Evolutionary conservation across 2,113 vertebrate genomes (phyloP).

Genomic region (Mesitornis unicolor): DNA sequence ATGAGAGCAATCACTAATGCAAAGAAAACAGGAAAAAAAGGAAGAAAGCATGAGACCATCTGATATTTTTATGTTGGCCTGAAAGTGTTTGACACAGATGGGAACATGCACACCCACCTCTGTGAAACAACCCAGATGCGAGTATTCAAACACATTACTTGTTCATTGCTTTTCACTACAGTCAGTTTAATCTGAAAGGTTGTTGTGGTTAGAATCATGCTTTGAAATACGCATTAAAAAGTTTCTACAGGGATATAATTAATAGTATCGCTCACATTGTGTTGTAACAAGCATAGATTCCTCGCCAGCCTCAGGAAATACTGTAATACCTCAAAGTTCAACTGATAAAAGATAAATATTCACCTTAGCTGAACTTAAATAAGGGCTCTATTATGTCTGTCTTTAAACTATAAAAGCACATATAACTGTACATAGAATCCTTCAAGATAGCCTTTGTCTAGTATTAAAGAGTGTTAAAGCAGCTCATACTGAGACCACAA

Average conservation of each 20-base stretch:
- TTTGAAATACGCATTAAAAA: not conserved
- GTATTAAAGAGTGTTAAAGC: constrained; percentile 30
- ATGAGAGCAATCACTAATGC: not conserved
- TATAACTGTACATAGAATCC: not conserved
- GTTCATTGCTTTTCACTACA: not conserved
- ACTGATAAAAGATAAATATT: not conserved
- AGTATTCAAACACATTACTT: not conserved
- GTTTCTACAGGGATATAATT: not conserved
- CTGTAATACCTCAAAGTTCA: not conserved
- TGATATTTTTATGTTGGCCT: not conserved
- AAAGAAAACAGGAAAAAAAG: not conserved
- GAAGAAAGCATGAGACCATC: not conserved
- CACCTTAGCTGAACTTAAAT: not conserved
- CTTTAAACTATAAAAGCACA: not conserved
- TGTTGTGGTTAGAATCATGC: not conserved
- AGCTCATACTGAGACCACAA: constrained; percentile 6
- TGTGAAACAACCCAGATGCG: not conserved
- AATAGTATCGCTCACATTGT: not conserved
- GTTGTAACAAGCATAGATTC: not conserved
- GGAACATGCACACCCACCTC: not conserved
- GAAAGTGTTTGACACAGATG: not conserved
- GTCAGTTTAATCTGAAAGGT: not conserved
- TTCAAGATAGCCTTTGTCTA: constrained; percentile 1
- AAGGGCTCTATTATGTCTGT: not conserved
- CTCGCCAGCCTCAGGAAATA: not conserved